A percentile compares a stretch with the other conserved stretches of the same genome.
Evolutionary conservation across 2,888 invertebrate genomes (phyloP).

Genomic region (Pediacus dermestoides): DNA sequence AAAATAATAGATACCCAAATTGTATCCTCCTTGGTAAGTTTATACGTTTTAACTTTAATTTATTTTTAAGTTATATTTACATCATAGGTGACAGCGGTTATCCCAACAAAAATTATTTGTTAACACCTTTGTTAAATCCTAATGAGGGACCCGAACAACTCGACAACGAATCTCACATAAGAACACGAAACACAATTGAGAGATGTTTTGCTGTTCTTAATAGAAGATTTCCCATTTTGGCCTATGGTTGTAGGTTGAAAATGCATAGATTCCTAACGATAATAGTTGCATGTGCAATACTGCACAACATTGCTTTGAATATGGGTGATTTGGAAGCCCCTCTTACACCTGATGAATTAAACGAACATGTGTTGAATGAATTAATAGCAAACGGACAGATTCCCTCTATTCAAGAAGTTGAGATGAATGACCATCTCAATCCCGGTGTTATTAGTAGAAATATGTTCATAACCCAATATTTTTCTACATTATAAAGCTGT

Average conservation of each 20-base stretch:
- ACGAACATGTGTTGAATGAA: too few species aligned
- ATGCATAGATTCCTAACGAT: slow-evolving; percentile 7
- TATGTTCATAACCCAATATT: too few species aligned
- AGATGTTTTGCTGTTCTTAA: slow-evolving; percentile 26
- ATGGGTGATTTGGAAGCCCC: slow-evolving; percentile 11
- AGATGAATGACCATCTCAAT: too few species aligned
- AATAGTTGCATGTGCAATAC: slow-evolving; percentile 1
- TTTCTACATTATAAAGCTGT: too few species aligned
- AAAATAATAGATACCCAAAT: slow-evolving; percentile 9
- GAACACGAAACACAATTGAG: slow-evolving; percentile 27
- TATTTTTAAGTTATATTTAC: too few species aligned
- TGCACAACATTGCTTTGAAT: slow-evolving; percentile 9
- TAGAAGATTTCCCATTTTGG: slow-evolving; percentile 2
- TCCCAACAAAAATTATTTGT: slow-evolving; percentile 22
- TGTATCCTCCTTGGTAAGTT: slow-evolving; percentile 19
- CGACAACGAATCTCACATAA: slow-evolving; percentile 26
- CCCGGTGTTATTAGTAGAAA: too few species aligned
- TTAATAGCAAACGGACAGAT: too few species aligned
- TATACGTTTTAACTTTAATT: too few species aligned
- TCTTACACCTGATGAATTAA: too few species aligned
- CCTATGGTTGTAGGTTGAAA: not conserved
- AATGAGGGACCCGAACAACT: slow-evolving; percentile 17
- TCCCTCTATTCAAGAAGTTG: too few species aligned
- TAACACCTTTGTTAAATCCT: slow-evolving; percentile 24
- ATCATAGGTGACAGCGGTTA: slow-evolving; percentile 35